phyloP scores from a whole-genome alignment of 2,113 vertebrate genomes.

The Thoracochromis brauschi region DNA sequence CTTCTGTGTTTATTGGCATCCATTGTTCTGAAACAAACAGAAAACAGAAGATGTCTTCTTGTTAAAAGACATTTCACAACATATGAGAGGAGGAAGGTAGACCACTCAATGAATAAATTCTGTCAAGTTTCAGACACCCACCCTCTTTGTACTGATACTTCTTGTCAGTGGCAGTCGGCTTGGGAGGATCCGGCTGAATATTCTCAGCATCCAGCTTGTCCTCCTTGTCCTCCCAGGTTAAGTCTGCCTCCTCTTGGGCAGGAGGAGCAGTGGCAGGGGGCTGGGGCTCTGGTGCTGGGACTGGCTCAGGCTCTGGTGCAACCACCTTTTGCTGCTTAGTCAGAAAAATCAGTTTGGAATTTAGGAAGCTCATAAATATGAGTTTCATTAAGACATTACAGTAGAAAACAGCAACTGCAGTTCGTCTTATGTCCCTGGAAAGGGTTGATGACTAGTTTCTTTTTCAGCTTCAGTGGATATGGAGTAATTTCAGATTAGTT shows the following conservation, averaged over 20 bases:
- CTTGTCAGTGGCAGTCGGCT: slow-evolving; percentile 60
- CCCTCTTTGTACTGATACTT: slow-evolving; percentile 96
- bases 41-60: neutral
- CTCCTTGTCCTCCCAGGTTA: slow-evolving; percentile 96
- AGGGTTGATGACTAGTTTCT: neutral
- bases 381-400: neutral
- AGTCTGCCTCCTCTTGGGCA: slow-evolving; percentile 77
- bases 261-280: slow-evolving; percentile 48
- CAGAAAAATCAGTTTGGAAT: neutral
- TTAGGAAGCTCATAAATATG: neutral
- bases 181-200: slow-evolving; percentile 68
- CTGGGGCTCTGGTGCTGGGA: slow-evolving; percentile 44
- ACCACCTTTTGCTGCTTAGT: slow-evolving; percentile 59
- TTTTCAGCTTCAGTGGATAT: neutral
- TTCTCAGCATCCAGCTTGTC: slow-evolving; percentile 91
- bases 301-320: slow-evolving; percentile 31
- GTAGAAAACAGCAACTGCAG: neutral
- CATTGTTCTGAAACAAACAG: slow-evolving; percentile 80
- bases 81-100: neutral
- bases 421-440: neutral
- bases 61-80: neutral
- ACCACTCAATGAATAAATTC: neutral
- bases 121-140: slow-evolving; percentile 50
- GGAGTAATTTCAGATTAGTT: neutral
- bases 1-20: slow-evolving; percentile 89